Base-by-base conservation (phyloP, 2,888 invertebrate species). In the Eupithecia centaureata region DNA sequence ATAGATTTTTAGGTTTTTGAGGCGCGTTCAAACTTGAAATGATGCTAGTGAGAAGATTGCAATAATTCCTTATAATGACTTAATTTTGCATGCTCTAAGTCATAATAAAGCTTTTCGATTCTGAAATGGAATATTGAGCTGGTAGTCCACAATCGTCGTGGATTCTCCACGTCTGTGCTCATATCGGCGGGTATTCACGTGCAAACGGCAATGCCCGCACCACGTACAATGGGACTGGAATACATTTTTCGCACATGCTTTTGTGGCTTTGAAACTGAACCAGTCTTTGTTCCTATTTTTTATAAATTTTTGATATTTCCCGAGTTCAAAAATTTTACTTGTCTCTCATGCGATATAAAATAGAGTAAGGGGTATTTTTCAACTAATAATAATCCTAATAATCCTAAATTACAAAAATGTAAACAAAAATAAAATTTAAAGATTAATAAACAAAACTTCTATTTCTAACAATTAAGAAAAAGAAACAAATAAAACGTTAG, bases 201-300 rank as follows among this genome's bases (percentile, higher is more conserved):
- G 67, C 68, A 71, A 73, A 73, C 70, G 63, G 68, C 68, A 70
- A 64, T 68, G 68, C 35, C 67, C 71, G 67, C 64, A 64, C 68
- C 58, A 58, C 67, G 69, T 60, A 71, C 71, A 67, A 70, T 70
- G 42, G 61, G 10, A 68, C 66, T 57, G 66, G 62, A 73, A 73
- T 70, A 65, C 65, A 67, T 67, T 72, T 69, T 67, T 69, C 68
- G 82, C 82, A 82, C 82, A 83, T 82, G 80, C 80, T 82, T 81
- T 79, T 79, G 78, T 70, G 65, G 67, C 65, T 65, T 70, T 70
- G 54, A 67, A 72, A 70, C 63, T 30, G 57, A 67, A 57, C 61
- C 35, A 65, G 63, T 67, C 61, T 68, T 65, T 66, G 66, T 73
- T 67, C 28, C 28, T 33, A 30, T 65, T 64, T 68, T 64, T 47